Conservation (phyloP, 2,888 invertebrate species). For the Eupeodes luniger region DNA sequence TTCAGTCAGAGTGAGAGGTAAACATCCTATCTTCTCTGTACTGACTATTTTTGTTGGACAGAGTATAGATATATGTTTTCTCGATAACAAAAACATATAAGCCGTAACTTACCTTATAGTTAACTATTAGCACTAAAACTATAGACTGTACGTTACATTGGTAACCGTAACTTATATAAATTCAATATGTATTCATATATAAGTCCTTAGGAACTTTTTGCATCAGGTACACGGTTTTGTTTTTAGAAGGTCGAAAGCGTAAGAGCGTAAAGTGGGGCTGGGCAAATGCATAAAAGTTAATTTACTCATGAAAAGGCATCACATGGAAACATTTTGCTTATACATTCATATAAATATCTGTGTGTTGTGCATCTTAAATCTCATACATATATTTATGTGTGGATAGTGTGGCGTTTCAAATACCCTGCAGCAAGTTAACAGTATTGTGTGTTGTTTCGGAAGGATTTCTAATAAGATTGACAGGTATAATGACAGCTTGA, state of each 20-base stretch:
- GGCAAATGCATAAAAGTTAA: constrained; percentile 43
- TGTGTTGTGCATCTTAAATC: too few species aligned
- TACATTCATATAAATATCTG: not conserved
- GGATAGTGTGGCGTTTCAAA: not conserved
- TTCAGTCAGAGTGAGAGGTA: too few species aligned
- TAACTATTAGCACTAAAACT: constrained; percentile 3
- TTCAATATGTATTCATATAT: not conserved
- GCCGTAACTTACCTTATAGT: constrained; percentile 10
- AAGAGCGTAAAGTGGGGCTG: constrained; percentile 39
- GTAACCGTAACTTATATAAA: not conserved
- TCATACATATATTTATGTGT: too few species aligned
- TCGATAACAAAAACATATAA: constrained; percentile 34
- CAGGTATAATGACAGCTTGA: constrained; percentile 38
- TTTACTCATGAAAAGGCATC: constrained; percentile 33
- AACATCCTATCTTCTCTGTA: too few species aligned
- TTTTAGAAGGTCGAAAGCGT: constrained; percentile 28
- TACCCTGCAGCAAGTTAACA: constrained; percentile 3
- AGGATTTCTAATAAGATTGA: constrained; percentile 44
- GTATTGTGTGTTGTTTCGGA: constrained; percentile 5
- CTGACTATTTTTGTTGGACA: too few species aligned
- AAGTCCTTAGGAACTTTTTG: not conserved
- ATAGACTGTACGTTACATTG: not conserved
- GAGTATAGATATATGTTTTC: too few species aligned
- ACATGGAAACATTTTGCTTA: constrained; percentile 20
- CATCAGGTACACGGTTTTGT: not conserved